Percentiles rank a stretch among this genome's conserved stretches.
Conservation (phyloP, 2,888 invertebrate species). For the Athripsodes cinereus region DNA sequence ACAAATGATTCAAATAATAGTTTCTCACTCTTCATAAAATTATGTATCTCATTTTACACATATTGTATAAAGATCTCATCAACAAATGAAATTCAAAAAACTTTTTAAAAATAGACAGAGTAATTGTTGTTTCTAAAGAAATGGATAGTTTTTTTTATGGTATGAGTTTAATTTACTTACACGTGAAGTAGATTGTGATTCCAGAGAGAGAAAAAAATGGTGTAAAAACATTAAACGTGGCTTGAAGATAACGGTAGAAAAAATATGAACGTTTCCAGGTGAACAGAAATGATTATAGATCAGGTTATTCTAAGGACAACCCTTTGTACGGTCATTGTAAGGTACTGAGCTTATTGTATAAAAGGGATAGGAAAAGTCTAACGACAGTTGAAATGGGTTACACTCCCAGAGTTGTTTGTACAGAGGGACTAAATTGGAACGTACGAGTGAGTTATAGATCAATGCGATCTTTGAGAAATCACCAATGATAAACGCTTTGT, state of each 20-base stretch:
- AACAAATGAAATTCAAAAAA: no score
- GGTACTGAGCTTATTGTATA: background rate
- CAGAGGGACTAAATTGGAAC: background rate
- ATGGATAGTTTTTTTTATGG: no score
- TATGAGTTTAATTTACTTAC: no score
- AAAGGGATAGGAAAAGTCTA: background rate
- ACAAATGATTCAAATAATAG: no score
- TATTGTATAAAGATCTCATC: no score
- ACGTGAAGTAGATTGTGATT: no score
- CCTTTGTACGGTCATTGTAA: background rate
- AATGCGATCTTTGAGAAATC: background rate
- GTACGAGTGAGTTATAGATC: conserved; percentile 1
- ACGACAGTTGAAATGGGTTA: background rate
- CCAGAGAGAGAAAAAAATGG: background rate
- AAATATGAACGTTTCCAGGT: background rate
- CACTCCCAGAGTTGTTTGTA: background rate
- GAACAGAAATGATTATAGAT: background rate
- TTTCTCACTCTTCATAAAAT: no score
- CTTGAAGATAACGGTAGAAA: background rate
- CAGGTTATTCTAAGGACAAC: background rate
- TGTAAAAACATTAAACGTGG: background rate
- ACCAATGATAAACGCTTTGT: conserved; percentile 1
- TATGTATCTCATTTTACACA: no score
- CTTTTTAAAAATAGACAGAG: no score
- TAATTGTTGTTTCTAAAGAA: no score